A percentile compares a stretch with the other conserved stretches of the same genome.
These are phyloP conservation scores for Pyrochroa serraticornis DNA, from an alignment of 2,888 invertebrate species.

Conservation along the genomic window DNA sequence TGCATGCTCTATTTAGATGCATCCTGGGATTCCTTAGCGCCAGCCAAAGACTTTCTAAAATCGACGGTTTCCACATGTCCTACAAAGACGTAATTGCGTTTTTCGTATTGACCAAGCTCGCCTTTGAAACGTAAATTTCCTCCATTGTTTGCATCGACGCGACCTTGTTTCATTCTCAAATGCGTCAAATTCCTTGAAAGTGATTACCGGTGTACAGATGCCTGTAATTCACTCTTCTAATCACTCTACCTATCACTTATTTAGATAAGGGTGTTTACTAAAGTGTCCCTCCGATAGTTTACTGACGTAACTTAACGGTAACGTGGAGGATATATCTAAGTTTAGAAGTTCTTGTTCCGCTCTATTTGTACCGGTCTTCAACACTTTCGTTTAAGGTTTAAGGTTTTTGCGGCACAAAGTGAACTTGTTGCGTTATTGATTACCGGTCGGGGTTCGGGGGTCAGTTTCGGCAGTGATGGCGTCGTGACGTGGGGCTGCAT, in stretches of 20 bases:
- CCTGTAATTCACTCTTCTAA: too few species aligned
- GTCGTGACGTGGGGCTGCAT: slow-evolving; percentile 29
- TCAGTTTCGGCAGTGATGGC: slow-evolving; percentile 15
- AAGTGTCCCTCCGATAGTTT: too few species aligned
- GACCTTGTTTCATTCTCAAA: slow-evolving; percentile 17
- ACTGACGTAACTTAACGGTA: too few species aligned
- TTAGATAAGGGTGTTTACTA: too few species aligned
- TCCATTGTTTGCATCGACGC: slow-evolving; percentile 5
- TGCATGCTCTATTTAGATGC: slow-evolving; percentile 14
- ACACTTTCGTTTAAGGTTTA: neutral
- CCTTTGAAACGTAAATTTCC: slow-evolving; percentile 4
- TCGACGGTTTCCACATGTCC: slow-evolving; percentile 17
- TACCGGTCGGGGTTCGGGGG: slow-evolving; percentile 1
- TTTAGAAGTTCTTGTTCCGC: too few species aligned
- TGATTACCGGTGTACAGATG: slow-evolving; percentile 1
- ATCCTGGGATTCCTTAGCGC: slow-evolving; percentile 18
- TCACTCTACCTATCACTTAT: too few species aligned
- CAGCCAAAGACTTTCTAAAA: slow-evolving; percentile 17
- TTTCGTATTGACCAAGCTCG: slow-evolving; percentile 6
- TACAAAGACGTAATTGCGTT: slow-evolving; percentile 8
- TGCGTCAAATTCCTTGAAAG: slow-evolving; percentile 15
- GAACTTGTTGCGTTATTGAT: slow-evolving; percentile 23
- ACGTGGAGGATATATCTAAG: too few species aligned
- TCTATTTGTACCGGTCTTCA: too few species aligned
- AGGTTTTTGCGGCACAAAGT: neutral